Evolutionary conservation across 2,113 vertebrate genomes (phyloP).

Genomic region (Pungitius pungitius): DNA sequence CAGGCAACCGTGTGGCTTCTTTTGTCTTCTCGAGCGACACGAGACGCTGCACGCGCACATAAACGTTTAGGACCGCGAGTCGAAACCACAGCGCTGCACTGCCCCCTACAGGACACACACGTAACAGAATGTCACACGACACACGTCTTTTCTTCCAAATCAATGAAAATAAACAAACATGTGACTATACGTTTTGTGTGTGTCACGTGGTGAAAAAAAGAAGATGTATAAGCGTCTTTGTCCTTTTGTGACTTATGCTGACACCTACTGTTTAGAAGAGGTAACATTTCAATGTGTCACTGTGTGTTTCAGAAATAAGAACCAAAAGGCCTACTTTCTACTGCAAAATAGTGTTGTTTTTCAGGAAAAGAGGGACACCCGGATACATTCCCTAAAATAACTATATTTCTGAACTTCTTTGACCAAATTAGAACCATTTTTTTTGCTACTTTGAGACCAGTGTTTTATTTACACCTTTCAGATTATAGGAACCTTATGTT

Average conservation of each 20-base stretch:
- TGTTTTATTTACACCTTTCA: neutral
- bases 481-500: neutral
- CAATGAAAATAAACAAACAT: no score
- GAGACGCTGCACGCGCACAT: no score
- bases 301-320: neutral
- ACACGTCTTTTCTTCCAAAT: no score
- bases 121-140: no score
- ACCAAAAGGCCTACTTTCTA: neutral
- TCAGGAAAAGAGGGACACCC: neutral
- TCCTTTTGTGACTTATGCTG: conserved; percentile 27
- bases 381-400: neutral
- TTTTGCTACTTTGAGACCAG: neutral
- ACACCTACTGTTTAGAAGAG: conserved; percentile 43
- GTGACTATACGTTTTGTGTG: no score
- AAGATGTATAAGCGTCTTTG: neutral
- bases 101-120: no score
- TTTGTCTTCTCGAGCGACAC: no score
- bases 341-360: neutral
- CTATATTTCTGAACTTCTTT: neutral
- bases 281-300: neutral
- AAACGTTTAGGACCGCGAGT: no score
- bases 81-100: no score
- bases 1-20: no score
- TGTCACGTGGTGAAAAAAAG: neutral
- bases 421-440: neutral